Evolutionary conservation across 1,140 invertebrate genomes (phyloP), one percentile per base, ranked within the genome.

Genomic region (Lepeophtheirus salmonis): DNA sequence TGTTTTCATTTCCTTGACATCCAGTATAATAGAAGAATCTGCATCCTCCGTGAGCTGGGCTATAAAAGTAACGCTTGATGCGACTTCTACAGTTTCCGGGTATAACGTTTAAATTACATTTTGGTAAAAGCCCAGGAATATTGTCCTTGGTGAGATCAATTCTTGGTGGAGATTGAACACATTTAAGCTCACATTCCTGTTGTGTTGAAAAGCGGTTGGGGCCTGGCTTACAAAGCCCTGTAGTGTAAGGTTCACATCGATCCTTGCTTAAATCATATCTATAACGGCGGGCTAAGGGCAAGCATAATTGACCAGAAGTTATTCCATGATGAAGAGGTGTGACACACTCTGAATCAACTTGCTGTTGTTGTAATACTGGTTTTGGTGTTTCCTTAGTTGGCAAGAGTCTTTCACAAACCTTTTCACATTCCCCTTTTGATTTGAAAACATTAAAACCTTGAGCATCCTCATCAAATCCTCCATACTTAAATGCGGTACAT

Each of bases 1-100:
- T 62, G 72, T 86, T 86, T 63, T 74, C 75, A 70, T 84, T 85
- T n/a, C 81, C 81, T 69, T 77, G 75, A 69, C 81, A 83, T 70
- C 85, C 85, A 62, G 80, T 80, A 69, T 84, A 89, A 66, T 79
- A 76, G 68, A 89, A 88, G 23, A 78, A 74, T 56, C 80, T 71
- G 68, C 85, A 88, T 64, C 78, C 80, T 64, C 77, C 74, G 67
- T 78, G 76, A 63, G 75, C 73, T 50, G 75, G 74, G 60, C 77
- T 74, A 25, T 62, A 57, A 20, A 30, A 60, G 61, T 55, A 62
- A 22, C 61, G 48, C 16, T 61, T 61, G 25, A 56, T 26, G 16
- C 22, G 22, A 25, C 55, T 57, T 30, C 26, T 26, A 18, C 55
- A 57, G 25, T 30, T 57, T 10, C 55, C 55, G 14, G 3, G 3